phyloP scores from a whole-genome alignment of 2,113 vertebrate species.

The Psettodes erumei region DNA sequence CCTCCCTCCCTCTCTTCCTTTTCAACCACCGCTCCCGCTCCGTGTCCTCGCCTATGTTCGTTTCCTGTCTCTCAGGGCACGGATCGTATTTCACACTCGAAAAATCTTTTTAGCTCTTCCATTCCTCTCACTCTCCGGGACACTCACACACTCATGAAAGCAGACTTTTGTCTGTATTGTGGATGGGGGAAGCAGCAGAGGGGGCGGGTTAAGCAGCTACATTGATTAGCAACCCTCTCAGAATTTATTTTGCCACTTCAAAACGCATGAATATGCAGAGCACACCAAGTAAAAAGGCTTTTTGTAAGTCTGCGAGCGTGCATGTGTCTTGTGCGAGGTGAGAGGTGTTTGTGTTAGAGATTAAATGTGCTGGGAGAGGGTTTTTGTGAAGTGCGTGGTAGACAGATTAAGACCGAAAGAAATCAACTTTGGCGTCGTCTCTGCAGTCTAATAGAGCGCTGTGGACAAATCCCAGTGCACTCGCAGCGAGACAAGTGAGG shows the following conservation, averaged over 20 bases:
- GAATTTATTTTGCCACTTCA: constrained; percentile 23
- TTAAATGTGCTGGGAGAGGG: constrained; percentile 12
- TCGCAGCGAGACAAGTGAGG: constrained; percentile 10
- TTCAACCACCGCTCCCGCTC: neutral
- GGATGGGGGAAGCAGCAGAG: constrained; percentile 2
- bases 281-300: neutral
- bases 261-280: constrained; percentile 57
- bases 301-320: neutral
- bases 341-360: constrained; percentile 15
- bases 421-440: constrained; percentile 9
- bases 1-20: neutral
- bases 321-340: neutral
- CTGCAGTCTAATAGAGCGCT: constrained; percentile 3
- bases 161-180: constrained; percentile 47
- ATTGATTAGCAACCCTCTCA: constrained; percentile 56
- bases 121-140: neutral
- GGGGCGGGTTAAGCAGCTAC: constrained; percentile 30
- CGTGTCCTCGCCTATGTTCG: neutral
- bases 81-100: neutral
- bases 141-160: constrained; percentile 26
- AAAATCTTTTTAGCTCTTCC: neutral
- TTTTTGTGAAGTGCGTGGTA: constrained; percentile 27
- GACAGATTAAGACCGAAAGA: constrained; percentile 17
- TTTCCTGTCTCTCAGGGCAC: neutral
- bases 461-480: neutral